Evolutionary conservation across 1,140 invertebrate species (phyloP).

Genomic region (Hermetia illucens): DNA sequence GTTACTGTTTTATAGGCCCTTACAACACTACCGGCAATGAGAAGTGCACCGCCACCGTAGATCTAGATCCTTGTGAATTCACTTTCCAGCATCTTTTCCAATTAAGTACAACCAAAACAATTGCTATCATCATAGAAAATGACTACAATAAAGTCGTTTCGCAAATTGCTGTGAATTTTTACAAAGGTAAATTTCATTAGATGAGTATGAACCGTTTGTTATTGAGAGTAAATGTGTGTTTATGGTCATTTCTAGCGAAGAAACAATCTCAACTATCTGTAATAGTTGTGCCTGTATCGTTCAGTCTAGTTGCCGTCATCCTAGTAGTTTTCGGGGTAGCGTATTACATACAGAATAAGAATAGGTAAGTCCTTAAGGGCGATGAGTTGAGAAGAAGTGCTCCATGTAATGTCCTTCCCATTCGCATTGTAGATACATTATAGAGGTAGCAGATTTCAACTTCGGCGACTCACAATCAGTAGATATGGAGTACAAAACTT

Average conservation of each 20-base stretch:
- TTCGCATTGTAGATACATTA: conserved; percentile 49
- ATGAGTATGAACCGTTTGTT: conserved; percentile 5
- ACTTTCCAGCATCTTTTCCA: conserved; percentile 49
- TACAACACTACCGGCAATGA: conserved; percentile 70
- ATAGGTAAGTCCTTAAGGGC: conserved; percentile 36
- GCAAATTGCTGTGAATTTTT: conserved; percentile 59
- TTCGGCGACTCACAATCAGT: conserved; percentile 56
- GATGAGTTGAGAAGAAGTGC: conserved; percentile 2
- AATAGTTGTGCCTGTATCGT: conserved; percentile 68
- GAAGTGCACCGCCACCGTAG: conserved; percentile 37
- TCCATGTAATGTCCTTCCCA: conserved; percentile 9
- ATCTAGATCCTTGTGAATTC: conserved; percentile 41
- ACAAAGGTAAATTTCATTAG: conserved; percentile 72
- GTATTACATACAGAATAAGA: conserved; percentile 63
- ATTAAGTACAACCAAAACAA: conserved; percentile 40
- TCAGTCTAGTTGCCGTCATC: conserved; percentile 61
- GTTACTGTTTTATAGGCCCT: conserved; percentile 31
- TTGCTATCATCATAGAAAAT: too few species aligned
- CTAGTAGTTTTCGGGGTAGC: conserved; percentile 71
- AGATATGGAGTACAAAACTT: conserved; percentile 74
- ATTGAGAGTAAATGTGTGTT: background rate
- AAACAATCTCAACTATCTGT: conserved; percentile 67
- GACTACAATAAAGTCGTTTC: conserved; percentile 46
- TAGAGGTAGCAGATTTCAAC: conserved; percentile 80
- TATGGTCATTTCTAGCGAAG: conserved; percentile 37